Evolutionary conservation across 2,797 vertebrate species (phyloP).

Genomic region (Tachyglossus aculeatus): DNA sequence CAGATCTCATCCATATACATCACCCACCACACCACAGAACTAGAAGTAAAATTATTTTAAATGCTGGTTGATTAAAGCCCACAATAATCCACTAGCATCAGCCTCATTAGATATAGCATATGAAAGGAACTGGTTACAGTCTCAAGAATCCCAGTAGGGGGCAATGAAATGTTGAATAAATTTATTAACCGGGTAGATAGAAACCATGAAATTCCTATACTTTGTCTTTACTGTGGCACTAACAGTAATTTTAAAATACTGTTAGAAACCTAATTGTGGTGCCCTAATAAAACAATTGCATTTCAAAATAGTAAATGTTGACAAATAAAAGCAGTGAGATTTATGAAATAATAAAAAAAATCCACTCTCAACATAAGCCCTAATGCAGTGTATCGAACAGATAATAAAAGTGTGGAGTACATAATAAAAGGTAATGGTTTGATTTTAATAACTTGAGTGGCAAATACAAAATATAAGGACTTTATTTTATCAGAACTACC

Average conservation of each 20-base stretch:
- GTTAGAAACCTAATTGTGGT: slow-evolving; percentile 18
- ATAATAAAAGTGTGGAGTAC: slow-evolving; percentile 51
- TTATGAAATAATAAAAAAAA: slow-evolving; percentile 62
- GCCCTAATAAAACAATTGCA: slow-evolving; percentile 36
- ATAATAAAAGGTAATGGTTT: slow-evolving; percentile 54
- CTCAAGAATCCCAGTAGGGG: neutral
- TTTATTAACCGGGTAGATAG: slow-evolving; percentile 24
- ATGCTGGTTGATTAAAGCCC: no score
- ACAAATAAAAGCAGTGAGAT: slow-evolving; percentile 54
- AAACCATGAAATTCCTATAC: slow-evolving; percentile 17
- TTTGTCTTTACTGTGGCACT: slow-evolving; percentile 26
- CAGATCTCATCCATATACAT: no score
- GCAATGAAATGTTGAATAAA: slow-evolving; percentile 21
- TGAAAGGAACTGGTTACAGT: no score
- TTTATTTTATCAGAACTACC: slow-evolving; percentile 19
- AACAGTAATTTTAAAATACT: slow-evolving; percentile 38
- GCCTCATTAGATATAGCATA: neutral
- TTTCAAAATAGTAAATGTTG: slow-evolving; percentile 53
- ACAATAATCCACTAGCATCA: no score
- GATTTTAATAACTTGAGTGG: slow-evolving; percentile 53
- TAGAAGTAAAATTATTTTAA: no score
- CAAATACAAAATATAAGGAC: slow-evolving; percentile 19
- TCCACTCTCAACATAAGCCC: slow-evolving; percentile 38
- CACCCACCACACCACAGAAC: no score
- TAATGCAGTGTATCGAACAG: slow-evolving; percentile 52